A percentile compares a stretch with the other conserved stretches of the same genome.
phyloP scores from a whole-genome alignment of 2,797 vertebrate species.

The Sebastes melanostomus region DNA sequence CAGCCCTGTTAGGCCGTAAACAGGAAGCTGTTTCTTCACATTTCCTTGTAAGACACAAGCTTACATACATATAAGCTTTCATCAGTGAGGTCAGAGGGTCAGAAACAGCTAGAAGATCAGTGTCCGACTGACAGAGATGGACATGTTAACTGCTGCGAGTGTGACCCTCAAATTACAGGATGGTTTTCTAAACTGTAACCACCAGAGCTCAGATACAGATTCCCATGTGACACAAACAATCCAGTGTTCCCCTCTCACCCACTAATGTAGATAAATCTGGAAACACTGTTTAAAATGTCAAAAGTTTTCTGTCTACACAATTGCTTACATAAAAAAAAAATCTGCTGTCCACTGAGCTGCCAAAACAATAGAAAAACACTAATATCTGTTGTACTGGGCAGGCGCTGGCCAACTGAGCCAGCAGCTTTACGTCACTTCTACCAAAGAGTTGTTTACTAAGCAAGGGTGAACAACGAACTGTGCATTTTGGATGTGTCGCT shows the following conservation, averaged over 20 bases:
- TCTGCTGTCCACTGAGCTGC: background rate
- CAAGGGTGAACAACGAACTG: background rate
- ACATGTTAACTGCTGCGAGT: background rate
- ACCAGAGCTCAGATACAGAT: conserved; percentile 7
- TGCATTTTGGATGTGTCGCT: background rate
- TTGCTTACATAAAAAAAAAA: background rate
- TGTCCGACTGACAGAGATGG: conserved; percentile 9
- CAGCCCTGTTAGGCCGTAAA: background rate
- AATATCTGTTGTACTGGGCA: background rate
- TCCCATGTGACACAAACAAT: conserved; percentile 11
- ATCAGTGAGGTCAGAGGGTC: background rate
- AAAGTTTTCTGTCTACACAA: background rate
- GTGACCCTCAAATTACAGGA: conserved; percentile 23
- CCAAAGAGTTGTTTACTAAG: background rate
- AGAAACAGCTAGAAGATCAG: conserved; percentile 3
- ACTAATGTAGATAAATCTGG: conserved; percentile 2
- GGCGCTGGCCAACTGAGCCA: background rate
- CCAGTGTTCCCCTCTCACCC: background rate
- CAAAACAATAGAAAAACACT: conserved; percentile 19
- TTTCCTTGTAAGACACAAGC: background rate
- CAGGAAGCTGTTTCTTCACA: conserved; percentile 1
- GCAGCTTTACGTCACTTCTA: background rate
- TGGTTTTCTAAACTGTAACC: conserved; percentile 10
- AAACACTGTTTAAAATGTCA: conserved; percentile 3
- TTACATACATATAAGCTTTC: background rate